These are phyloP conservation scores for Sebastes hubbsi DNA, from an alignment of 2,797 vertebrate species.

Conservation along the genomic window DNA sequence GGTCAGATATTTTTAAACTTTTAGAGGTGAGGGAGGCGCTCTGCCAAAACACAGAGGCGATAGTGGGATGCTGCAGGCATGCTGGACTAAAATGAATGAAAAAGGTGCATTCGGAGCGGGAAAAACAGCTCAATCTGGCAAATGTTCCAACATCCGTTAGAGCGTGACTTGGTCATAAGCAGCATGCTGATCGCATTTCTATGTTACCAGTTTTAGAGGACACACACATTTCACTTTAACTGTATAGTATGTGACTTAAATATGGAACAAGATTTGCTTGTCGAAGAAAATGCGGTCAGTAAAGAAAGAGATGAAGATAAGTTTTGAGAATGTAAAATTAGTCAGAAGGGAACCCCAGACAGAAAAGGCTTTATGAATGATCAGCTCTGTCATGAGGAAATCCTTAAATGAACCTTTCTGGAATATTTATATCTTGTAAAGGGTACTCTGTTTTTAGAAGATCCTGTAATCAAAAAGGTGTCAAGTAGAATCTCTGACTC, in stretches of 20 bases:
- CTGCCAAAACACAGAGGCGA: slow-evolving; percentile 15
- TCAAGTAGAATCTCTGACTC: background rate
- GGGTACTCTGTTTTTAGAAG: no score
- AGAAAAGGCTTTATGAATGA: background rate
- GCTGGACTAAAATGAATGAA: slow-evolving; percentile 2
- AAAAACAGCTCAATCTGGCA: background rate
- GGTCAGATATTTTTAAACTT: slow-evolving; percentile 43
- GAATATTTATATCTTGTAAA: no score
- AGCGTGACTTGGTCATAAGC: background rate
- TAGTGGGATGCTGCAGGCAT: background rate
- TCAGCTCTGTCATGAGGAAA: background rate
- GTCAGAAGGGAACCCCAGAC: background rate
- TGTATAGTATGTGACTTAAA: background rate
- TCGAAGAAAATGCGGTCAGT: background rate
- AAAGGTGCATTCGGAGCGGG: background rate
- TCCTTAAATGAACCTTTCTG: background rate
- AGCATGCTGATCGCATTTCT: accelerated
- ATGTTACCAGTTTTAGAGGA: background rate
- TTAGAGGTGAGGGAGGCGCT: background rate
- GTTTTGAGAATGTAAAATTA: background rate
- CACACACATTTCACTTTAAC: background rate
- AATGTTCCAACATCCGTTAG: background rate
- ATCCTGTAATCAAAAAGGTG: background rate
- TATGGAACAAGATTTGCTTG: background rate
- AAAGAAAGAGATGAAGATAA: background rate